These are phyloP conservation scores for Lepidochrysops patricia DNA, from an alignment of 2,888 invertebrate genomes.

Conservation along the genomic window DNA sequence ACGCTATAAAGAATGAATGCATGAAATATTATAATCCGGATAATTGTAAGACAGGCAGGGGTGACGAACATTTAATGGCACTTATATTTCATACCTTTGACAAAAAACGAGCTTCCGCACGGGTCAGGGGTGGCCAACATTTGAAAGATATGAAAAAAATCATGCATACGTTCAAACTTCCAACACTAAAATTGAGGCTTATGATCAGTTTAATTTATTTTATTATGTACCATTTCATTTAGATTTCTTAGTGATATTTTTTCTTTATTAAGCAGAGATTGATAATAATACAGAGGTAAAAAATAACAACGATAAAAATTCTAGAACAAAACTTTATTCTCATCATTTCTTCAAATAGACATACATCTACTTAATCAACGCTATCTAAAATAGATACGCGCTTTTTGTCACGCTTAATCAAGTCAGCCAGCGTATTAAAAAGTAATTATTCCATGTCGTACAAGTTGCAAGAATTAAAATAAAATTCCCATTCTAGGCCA, in stretches of 20 bases:
- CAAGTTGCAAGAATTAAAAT: constrained; percentile 4
- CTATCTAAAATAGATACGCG: constrained; percentile 1
- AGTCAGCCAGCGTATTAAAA: constrained; percentile 6
- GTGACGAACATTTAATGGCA: constrained; percentile 33
- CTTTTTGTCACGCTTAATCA: constrained; percentile 5
- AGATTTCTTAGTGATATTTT: too few species aligned
- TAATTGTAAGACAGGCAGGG: constrained; percentile 23
- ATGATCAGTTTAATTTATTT: background rate
- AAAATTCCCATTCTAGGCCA: constrained; percentile 7
- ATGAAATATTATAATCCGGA: constrained; percentile 18
- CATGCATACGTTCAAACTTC: background rate
- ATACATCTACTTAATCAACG: background rate
- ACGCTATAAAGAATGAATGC: constrained; percentile 14
- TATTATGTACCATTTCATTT: too few species aligned
- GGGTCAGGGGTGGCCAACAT: constrained; percentile 22
- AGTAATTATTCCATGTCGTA: constrained; percentile 9
- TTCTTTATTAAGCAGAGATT: background rate
- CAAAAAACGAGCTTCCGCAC: constrained; percentile 28
- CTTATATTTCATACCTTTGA: constrained; percentile 35
- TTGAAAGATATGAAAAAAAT: background rate
- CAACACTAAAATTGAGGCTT: too few species aligned
- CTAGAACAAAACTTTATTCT: background rate
- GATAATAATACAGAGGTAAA: too few species aligned
- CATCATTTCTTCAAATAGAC: background rate
- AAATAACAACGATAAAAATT: background rate